Base-by-base conservation (phyloP, 2,113 vertebrate species). In the Ginglymostoma cirratum region DNA sequence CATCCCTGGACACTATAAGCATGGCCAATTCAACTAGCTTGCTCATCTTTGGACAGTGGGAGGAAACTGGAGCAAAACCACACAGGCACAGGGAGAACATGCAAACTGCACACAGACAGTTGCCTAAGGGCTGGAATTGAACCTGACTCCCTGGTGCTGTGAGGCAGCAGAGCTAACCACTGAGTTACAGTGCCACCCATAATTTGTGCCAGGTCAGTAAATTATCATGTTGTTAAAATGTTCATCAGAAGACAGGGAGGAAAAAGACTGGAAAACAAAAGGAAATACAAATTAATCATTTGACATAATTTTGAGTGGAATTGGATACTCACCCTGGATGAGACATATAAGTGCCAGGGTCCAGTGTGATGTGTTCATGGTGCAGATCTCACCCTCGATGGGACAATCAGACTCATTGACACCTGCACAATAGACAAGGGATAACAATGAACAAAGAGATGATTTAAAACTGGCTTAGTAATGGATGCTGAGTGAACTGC, bases 401-500 rank as follows among this genome's bases (percentile, higher is more conserved):
- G 92, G 34, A 69, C 92, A 45, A 95, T 55, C 87, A 90, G 30
- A 65, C 87, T 61, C 30, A 90, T 90, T 90, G 87, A 90, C 34
- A 90, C 52, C 87, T 90, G 87, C 87, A 90, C 52, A 76, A 95
- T 72, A 70, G 42, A 95, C 21, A 72, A 72, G 15, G 45, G 45
- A 72, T 24, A 42, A 95, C 42, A 27, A 24, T 95, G 42, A 45
- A 45, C 69, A 72, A 70, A 52, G 23, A 72, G 23, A 48, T 95
- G 12, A 61, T 70, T 66, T 52, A 34, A 10, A 90, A 34, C 30
- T 5, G 55, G 52, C 27, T 61, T 27, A 90, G 10, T 23, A 89
- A 14, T 48, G 27, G 14, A 45, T 48, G 4, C 52, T 95, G 24
- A 38, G 24, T 30, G 23, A 95, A 52, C 94, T 17, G 42, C 67